These are phyloP conservation scores for Drosophila ochracea DNA, from an alignment of 2,888 invertebrate genomes.

Conservation along the genomic window DNA sequence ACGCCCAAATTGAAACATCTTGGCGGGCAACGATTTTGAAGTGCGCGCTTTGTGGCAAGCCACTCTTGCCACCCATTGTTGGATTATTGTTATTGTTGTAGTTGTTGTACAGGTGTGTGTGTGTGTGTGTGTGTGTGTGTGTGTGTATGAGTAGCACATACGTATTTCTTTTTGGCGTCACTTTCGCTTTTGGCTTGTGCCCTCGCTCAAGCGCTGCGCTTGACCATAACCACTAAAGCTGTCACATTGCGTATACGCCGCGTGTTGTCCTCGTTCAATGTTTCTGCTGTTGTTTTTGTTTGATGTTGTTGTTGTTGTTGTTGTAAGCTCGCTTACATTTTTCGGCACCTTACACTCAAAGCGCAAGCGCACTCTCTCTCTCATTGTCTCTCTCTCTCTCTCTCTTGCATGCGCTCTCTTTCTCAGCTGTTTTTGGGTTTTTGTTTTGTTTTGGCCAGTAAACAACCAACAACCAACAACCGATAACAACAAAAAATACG, in stretches of 20 bases:
- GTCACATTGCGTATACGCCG: conserved; percentile 82
- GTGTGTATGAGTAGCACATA: conserved; percentile 28
- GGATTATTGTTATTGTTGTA: conserved; percentile 31
- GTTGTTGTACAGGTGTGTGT: conserved; percentile 50
- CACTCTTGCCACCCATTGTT: conserved; percentile 26
- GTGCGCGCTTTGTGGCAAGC: conserved; percentile 44
- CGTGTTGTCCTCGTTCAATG: conserved; percentile 68
- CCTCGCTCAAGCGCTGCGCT: conserved; percentile 77
- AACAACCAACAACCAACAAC: conserved; percentile 30
- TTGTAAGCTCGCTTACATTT: conserved; percentile 44
- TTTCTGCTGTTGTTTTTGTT: conserved; percentile 23
- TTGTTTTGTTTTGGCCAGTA: conserved; percentile 69
- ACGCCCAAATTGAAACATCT: conserved; percentile 57
- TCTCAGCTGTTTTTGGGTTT: conserved; percentile 67
- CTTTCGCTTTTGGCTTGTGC: conserved; percentile 66
- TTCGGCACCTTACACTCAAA: conserved; percentile 20
- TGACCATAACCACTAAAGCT: conserved; percentile 82
- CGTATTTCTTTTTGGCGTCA: conserved; percentile 56
- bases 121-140: neutral
- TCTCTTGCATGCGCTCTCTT: conserved; percentile 15
- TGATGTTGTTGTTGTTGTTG: conserved; percentile 26
- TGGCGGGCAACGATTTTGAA: conserved; percentile 59
- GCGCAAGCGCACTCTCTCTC: conserved; percentile 32
- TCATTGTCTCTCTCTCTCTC: conserved; percentile 10
- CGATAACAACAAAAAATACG: neutral